Conservation (phyloP, 2,797 vertebrate genomes). For the Crypturellus tataupa region DNA sequence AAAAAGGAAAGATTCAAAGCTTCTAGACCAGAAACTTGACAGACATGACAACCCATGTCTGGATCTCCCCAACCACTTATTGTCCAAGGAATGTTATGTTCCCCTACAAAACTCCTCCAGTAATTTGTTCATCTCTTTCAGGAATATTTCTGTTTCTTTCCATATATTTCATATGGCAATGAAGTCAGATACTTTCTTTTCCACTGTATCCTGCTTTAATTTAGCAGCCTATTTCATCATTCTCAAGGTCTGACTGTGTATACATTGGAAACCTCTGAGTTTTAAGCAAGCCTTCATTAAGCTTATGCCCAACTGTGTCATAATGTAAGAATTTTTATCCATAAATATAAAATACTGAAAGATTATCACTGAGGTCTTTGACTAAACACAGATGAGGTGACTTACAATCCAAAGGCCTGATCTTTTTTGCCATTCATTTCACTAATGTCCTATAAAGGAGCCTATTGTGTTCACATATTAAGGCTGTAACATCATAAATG, state of each 20-base stretch:
- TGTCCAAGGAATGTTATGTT: neutral
- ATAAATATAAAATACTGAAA: neutral
- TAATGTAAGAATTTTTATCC: neutral
- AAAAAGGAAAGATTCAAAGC: neutral
- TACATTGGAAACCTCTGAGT: neutral
- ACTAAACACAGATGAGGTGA: neutral
- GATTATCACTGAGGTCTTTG: neutral
- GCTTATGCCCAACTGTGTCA: neutral
- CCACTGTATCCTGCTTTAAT: neutral
- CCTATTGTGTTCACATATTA: neutral
- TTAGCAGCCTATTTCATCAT: neutral
- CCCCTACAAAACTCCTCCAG: neutral
- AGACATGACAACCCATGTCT: too few relatives aligned
- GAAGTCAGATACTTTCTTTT: neutral
- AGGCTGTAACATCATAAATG: constrained; percentile 40
- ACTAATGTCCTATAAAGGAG: neutral
- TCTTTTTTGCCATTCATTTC: neutral
- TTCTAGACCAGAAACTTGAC: neutral
- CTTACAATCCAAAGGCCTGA: neutral
- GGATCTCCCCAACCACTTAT: neutral
- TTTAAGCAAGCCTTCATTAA: neutral
- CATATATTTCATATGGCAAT: neutral
- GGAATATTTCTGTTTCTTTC: neutral
- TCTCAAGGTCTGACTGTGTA: neutral
- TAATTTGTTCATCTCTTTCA: neutral